Evolutionary conservation across 2,888 invertebrate genomes (phyloP), one percentile per base, ranked within the genome.

Genomic region (Cheilosia variabilis): DNA sequence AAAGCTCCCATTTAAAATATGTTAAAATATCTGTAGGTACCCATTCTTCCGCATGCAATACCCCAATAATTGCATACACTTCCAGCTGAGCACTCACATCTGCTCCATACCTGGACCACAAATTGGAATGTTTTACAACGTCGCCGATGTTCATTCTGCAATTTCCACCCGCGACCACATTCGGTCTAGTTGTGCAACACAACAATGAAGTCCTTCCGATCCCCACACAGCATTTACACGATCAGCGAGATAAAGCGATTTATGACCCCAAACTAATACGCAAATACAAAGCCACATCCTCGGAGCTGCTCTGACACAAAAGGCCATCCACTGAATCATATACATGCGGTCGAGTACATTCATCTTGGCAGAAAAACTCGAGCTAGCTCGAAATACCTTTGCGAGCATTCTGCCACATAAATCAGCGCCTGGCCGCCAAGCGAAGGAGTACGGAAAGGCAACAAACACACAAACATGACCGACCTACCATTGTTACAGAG

Each of bases 171-270:
- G n/a, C 27, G n/a, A 13, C 17, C 43, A 27, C 43, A 55, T 17
- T 34, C 37, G 65, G 47, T 57, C 50, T 47, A 17, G 34, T 34
- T 41, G 15, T 52, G 24, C 52, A 15, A 17, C 45, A 31, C 2
- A 71, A 76, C 60, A 82, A 83, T 83, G 66, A 77, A 83, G 83
- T 73, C 52, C 63, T 83, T 52, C 22, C 83, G 63, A 78, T 83
- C 58, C 50, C 17, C 55, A 78, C 45, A 75, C 58, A 68, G 63
- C 69, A 79, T 69, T 79, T 75, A 84, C 73, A 84, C 75, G 73
- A 75, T 84, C 79, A 45, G 5, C 63, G 57, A 78, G 78, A 78
- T 73, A 68, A 34, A 78, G 79, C 68, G 65, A 84, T 79, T 84
- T 84, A 84, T 78, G 83, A 79, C 73, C 83, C 9, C 37, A 24